Evolutionary conservation across 2,113 vertebrate genomes (phyloP), one percentile per base, ranked within the genome.

Genomic region (Catharus fuscescens): DNA sequence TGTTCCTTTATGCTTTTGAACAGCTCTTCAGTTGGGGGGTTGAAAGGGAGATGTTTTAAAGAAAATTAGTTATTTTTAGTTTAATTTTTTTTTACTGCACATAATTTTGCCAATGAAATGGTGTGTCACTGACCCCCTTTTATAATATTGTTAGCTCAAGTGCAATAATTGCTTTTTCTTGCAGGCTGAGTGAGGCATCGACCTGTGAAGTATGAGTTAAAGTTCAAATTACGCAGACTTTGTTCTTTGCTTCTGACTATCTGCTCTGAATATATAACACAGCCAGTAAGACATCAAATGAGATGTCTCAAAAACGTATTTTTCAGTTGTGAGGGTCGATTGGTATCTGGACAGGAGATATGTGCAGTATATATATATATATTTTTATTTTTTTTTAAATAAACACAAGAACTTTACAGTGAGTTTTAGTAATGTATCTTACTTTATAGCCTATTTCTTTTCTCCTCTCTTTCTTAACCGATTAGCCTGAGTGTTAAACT

Each of bases 21-120:
- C 93, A 90, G 73, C 83, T 97, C 91, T 95, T 95, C 92, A 73
- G 28, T 92, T 54, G 57, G 67, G 96, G 93, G 28, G 5, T 73
- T 95, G 88, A 96, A 98, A 97, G 98, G 90, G 97, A 54, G 93
- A 83, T 82, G 91, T 96, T 98, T 98, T 98, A 97, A 98, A 96
- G 88, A 96, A 97, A 97, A 97, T 92, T 80, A 94, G 97, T 96
- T 96, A 44, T 85, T 93, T 93, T 92, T 66, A 36, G 12, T 47
- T 60, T 32, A 29, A 8, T 34, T 57, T 72, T 14, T 40, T 83
- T 62, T 83, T 48, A 72, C 79, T 84, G 73, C 71, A 67, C 48
- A 31, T 96, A 83, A 97, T 70, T 93, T 96, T 78, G 69, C 80
- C 95, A 94, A 54, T n/a, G 67, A 96, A 97, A 91, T 72, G 47